Evolutionary conservation across 1,140 invertebrate genomes (phyloP).

Genomic region (Oryzaephilus surinamensis): DNA sequence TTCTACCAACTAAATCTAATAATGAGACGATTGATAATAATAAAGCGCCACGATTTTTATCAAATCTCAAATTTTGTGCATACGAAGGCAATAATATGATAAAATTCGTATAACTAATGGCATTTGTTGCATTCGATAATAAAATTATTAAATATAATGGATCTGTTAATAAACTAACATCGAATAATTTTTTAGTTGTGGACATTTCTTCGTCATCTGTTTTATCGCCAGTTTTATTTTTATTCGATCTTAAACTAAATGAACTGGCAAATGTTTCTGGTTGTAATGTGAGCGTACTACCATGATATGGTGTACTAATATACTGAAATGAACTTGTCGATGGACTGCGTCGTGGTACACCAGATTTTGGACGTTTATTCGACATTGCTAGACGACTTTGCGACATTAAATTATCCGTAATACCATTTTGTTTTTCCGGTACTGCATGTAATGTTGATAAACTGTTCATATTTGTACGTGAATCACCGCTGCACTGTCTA

Average conservation of each 20-base stretch:
- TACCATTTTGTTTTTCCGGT: constrained; percentile 38
- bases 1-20: constrained; percentile 66
- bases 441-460: constrained; percentile 48
- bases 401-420: constrained; percentile 22
- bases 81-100: constrained; percentile 69
- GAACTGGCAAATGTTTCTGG: constrained; percentile 67
- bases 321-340: constrained; percentile 73
- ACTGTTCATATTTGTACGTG: constrained; percentile 25
- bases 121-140: constrained; percentile 72
- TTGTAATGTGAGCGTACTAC: constrained; percentile 66
- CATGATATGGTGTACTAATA: constrained; percentile 71
- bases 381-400: constrained; percentile 25
- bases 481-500: constrained; percentile 16
- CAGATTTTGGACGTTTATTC: constrained; percentile 12
- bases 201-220: constrained; percentile 36
- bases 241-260: constrained; percentile 53
- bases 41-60: constrained; percentile 55
- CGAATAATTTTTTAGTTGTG: constrained; percentile 49
- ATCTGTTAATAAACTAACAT: constrained; percentile 61
- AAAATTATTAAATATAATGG: constrained; percentile 71
- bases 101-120: constrained; percentile 78
- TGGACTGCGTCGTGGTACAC: constrained; percentile 50
- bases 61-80: constrained; percentile 54
- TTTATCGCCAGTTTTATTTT: not conserved
- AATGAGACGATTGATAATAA: constrained; percentile 67